Base-by-base conservation (phyloP, 1,140 invertebrate genomes). In the Leptinotarsa lineolata region DNA sequence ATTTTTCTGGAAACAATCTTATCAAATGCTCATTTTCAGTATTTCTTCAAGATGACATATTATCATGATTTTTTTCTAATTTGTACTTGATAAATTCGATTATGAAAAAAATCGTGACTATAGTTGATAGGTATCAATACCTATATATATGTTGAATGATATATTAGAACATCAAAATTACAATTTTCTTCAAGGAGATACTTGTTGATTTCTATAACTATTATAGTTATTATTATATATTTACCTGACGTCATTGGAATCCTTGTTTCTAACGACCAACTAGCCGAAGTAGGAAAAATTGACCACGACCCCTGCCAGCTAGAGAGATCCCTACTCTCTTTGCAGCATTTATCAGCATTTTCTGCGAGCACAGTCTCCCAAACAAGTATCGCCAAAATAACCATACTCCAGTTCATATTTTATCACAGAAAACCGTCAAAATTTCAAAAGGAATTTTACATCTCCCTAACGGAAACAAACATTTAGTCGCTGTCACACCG, bases 201-300 rank as follows among this genome's bases (percentile, higher is more conserved):
- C 30, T 39, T 39, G 30, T 1, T 39, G 11, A 39, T 39, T 39
- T 0, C 30, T 8, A 39, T 39, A 0, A 39, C 1, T 39, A 39
- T 39, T 39, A 39, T 11, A 39, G 30, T 39, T 39, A 39, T 39
- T 6, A 22, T 22, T 22, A 22, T 22, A 22, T 11, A 39, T 11
- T 78, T 68, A 79, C 77, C 77, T 70, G 20, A 24, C 59, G 58
- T 24, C 60, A 74, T 54, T 13, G 73, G 63, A 20, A 81, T 79
- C 60, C 66, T 76, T 11, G 74, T 77, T 44, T 77, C 73, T 6
- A 81, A 2, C 13, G 81, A 77, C 78, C 78, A 82, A 20, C 75
- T 72, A n/a, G 73, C 74, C 24, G 75, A 63, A 44, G 76, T 76
- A 2, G 79, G 80, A 70, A 63, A 77, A 30, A 78, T 75, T 22